A percentile compares a stretch with the other conserved stretches of the same genome.
Conservation (phyloP, 2,113 vertebrate species). For the Zosterops hypoxanthus region DNA sequence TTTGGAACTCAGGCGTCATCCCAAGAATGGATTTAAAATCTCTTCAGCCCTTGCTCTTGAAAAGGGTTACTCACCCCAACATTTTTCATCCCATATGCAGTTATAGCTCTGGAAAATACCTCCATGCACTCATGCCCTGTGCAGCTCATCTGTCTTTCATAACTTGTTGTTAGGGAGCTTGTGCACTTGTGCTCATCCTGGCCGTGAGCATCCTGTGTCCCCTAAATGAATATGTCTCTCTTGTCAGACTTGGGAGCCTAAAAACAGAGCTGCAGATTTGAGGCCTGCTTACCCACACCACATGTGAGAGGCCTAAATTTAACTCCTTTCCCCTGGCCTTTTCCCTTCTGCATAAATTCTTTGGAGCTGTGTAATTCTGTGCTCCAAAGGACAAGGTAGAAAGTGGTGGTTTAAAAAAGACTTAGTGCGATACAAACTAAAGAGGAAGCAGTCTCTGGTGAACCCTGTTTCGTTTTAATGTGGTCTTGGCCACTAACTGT, state of each 20-base stretch:
- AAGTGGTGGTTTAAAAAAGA: background rate
- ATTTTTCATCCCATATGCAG: background rate
- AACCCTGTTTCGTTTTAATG: background rate
- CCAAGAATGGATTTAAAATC: background rate
- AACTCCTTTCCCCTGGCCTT: background rate
- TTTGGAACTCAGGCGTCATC: background rate
- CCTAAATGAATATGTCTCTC: background rate
- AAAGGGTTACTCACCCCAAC: background rate
- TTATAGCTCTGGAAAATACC: background rate
- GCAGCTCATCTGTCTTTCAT: background rate
- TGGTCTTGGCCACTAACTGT: slow-evolving; percentile 1
- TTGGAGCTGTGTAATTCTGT: background rate
- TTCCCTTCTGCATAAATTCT: background rate
- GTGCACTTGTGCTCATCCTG: accelerated
- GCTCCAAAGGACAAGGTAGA: background rate
- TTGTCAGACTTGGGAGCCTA: background rate
- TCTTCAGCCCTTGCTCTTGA: background rate
- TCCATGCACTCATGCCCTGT: background rate
- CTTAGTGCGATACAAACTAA: background rate
- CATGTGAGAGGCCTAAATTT: slow-evolving; percentile 31
- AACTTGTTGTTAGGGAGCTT: background rate
- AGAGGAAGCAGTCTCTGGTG: background rate
- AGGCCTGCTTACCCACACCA: background rate
- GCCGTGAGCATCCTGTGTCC: accelerated
- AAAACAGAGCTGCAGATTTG: slow-evolving; percentile 4